Conservation (phyloP, 2,888 invertebrate species). For the Trachelus iudaicus region DNA sequence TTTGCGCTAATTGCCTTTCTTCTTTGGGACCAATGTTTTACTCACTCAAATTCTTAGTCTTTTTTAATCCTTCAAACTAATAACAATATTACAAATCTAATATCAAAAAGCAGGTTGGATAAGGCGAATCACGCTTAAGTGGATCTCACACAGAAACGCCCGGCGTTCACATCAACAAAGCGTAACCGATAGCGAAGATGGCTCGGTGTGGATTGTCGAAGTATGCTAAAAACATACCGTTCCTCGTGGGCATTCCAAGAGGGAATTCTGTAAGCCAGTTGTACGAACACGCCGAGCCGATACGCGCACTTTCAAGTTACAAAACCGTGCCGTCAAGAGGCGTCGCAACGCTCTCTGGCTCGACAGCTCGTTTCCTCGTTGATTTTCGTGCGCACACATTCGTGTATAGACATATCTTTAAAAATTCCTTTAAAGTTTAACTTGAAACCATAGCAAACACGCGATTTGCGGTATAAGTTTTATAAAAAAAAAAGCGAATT, state of each 20-base stretch:
- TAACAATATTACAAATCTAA: too few relatives aligned
- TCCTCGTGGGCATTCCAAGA: constrained; percentile 57
- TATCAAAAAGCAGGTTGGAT: not conserved
- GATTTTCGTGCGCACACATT: not conserved
- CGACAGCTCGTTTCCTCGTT: not conserved
- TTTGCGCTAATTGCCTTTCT: not conserved
- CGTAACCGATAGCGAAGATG: constrained; percentile 40
- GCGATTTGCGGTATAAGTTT: not conserved
- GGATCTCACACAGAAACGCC: not conserved
- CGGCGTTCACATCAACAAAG: not conserved
- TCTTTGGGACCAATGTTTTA: not conserved
- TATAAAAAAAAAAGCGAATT: not conserved
- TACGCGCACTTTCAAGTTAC: constrained; percentile 40
- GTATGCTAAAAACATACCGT: constrained; percentile 40
- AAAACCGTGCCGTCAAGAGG: constrained; percentile 18
- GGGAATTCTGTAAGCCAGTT: constrained; percentile 57
- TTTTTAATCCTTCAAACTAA: too few relatives aligned
- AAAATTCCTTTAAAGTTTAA: not conserved
- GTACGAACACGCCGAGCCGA: constrained; percentile 47
- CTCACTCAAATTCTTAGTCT: too few relatives aligned
- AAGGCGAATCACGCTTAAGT: not conserved
- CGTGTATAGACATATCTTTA: not conserved
- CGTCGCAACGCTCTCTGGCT: not conserved
- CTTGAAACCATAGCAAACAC: not conserved
- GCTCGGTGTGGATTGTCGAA: constrained; percentile 31